Evolutionary conservation across 1,140 invertebrate species (phyloP).

Genomic region (Bilobella aurantiaca): DNA sequence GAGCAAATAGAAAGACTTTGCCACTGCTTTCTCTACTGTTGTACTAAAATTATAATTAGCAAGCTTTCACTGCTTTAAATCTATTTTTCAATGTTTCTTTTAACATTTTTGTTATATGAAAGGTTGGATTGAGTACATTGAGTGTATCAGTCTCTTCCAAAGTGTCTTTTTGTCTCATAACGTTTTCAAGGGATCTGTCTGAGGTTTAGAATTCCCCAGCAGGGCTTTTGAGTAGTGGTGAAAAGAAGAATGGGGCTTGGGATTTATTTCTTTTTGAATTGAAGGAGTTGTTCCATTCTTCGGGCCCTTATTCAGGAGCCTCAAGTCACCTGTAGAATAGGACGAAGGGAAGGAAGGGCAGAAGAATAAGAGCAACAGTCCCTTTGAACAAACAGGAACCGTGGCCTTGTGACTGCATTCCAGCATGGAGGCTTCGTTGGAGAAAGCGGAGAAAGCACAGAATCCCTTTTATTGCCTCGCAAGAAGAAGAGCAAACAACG

Average conservation of each 20-base stretch:
- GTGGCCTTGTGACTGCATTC: background rate
- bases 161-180: too few species aligned
- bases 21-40: too few species aligned
- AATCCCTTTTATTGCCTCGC: background rate
- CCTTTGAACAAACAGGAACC: slow-evolving; percentile 5
- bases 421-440: background rate
- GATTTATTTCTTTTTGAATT: slow-evolving; percentile 1
- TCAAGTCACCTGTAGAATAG: slow-evolving; percentile 6
- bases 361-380: slow-evolving; percentile 8
- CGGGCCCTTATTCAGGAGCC: background rate
- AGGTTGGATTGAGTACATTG: too few species aligned
- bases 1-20: too few species aligned
- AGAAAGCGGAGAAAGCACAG: background rate
- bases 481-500: background rate
- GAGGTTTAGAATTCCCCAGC: background rate
- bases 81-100: too few species aligned
- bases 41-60: too few species aligned
- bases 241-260: background rate
- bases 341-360: background rate
- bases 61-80: too few species aligned
- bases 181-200: too few species aligned
- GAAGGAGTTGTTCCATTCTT: background rate
- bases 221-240: background rate
- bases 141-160: too few species aligned
- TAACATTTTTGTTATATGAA: too few species aligned